These are phyloP conservation scores for Hapalemur alaotrensis DNA, from an alignment of 2,797 vertebrate genomes.

Conservation along the genomic window DNA sequence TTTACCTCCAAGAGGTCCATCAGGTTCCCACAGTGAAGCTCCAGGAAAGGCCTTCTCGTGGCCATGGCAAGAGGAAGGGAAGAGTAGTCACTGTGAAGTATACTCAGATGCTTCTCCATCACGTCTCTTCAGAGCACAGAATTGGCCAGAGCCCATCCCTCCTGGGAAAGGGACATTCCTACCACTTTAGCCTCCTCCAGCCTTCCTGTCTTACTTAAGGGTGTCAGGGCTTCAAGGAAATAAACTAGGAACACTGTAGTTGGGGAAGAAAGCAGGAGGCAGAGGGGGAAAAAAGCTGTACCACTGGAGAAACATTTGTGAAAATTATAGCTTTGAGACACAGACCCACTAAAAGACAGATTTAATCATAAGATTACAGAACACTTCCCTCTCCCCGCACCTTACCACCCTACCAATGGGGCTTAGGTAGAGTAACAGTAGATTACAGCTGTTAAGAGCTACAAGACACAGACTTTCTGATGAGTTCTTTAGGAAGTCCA, in stretches of 20 bases:
- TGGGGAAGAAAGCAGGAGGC: neutral
- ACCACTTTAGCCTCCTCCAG: neutral
- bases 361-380: no score
- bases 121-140: neutral
- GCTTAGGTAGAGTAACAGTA: neutral
- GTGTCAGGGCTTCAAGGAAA: neutral
- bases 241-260: neutral
- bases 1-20: neutral
- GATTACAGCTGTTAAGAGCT: neutral
- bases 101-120: neutral
- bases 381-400: no score
- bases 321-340: neutral
- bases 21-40: neutral
- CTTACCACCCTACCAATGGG: neutral
- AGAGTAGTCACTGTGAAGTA: neutral
- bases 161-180: neutral
- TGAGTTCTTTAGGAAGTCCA: neutral
- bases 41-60: neutral
- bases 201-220: neutral
- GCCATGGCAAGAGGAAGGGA: neutral
- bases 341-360: neutral
- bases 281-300: neutral
- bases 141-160: neutral
- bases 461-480: neutral
- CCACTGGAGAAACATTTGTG: neutral